phyloP scores from a whole-genome alignment of 1,140 invertebrate genomes.

The Mizuhopecten yessoensis region DNA sequence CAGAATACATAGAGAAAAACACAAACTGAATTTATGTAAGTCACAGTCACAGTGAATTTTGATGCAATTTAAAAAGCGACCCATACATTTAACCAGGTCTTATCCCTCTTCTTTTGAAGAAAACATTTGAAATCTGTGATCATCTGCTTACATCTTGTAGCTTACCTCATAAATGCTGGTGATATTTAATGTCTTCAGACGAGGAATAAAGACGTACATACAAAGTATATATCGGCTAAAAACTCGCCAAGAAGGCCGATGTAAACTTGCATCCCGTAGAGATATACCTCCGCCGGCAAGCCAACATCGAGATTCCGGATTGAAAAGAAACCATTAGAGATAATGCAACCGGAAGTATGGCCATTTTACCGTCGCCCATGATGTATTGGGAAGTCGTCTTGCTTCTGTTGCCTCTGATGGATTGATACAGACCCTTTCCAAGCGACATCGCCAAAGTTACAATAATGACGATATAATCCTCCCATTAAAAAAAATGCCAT shows the following conservation, averaged over 20 bases:
- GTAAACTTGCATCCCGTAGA: conserved; percentile 54
- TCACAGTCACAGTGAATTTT: no score
- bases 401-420: conserved; percentile 55
- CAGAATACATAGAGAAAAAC: no score
- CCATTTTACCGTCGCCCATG: conserved; percentile 66
- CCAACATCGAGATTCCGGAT: conserved; percentile 74
- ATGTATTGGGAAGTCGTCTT: conserved; percentile 67
- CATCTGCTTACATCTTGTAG: no score
- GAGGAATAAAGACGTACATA: conserved; percentile 92
- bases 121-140: no score
- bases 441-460: conserved; percentile 69
- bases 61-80: no score
- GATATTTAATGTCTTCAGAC: conserved; percentile 93
- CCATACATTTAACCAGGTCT: no score
- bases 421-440: conserved; percentile 73
- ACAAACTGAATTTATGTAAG: no score
- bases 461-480: conserved; percentile 74
- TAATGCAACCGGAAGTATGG: conserved; percentile 68
- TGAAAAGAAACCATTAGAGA: conserved; percentile 75
- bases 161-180: conserved; percentile 93
- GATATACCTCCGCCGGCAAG: conserved; percentile 64
- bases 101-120: no score
- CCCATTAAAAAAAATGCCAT: no score
- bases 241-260: conserved; percentile 49
- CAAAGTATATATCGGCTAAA: conserved; percentile 91